A percentile compares a stretch with the other conserved stretches of the same genome.
These are phyloP conservation scores for Flabesymbios commensalis DNA, from an alignment of 2,888 invertebrate species.

Conservation along the genomic window DNA sequence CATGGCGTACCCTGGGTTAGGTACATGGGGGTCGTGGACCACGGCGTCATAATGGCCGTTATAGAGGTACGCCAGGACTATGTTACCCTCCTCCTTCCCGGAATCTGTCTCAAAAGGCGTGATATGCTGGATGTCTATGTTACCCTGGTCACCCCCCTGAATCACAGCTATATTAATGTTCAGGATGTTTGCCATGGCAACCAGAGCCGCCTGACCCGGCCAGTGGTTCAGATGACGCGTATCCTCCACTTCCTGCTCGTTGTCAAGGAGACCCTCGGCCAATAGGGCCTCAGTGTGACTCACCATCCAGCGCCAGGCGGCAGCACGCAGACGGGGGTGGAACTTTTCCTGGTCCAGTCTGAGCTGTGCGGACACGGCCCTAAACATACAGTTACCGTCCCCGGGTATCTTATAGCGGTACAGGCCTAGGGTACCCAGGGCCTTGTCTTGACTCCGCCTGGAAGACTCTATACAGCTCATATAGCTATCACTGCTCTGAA, in stretches of 20 bases:
- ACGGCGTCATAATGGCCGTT: constrained; percentile 27
- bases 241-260: constrained; percentile 16
- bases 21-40: constrained; percentile 8
- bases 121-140: constrained; percentile 28
- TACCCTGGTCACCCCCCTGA: constrained; percentile 29
- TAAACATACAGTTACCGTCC: constrained; percentile 29
- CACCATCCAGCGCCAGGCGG: constrained; percentile 20
- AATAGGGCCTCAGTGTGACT: constrained; percentile 19
- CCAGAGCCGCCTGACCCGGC: constrained; percentile 28
- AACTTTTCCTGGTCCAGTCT: constrained; percentile 21
- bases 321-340: constrained; percentile 13
- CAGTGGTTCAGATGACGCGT: constrained; percentile 11
- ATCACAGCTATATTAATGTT: constrained; percentile 23
- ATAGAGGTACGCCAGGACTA: constrained; percentile 26
- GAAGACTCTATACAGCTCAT: constrained; percentile 6
- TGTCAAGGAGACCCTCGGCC: constrained; percentile 19
- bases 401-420: constrained; percentile 24
- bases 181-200: constrained; percentile 24
- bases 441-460: constrained; percentile 18
- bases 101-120: constrained; percentile 14
- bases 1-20: constrained; percentile 19
- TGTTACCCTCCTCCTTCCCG: constrained; percentile 2
- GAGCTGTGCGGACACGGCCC: constrained; percentile 23
- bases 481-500: too few relatives aligned
- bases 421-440: constrained; percentile 16